Base-by-base conservation (phyloP, 1,140 invertebrate species). In the Vollenhovia emeryi region DNA sequence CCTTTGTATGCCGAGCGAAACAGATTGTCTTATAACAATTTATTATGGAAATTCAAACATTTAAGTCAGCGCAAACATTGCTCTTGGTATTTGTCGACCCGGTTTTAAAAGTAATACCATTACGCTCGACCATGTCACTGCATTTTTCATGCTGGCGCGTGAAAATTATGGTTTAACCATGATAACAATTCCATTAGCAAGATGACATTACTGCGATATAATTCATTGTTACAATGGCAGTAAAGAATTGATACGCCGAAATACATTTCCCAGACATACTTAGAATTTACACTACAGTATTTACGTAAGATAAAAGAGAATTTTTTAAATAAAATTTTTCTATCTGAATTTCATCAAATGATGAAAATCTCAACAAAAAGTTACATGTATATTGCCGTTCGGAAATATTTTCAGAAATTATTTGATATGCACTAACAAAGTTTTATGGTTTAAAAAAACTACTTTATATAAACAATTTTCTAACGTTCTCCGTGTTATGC, bases 41-140 rank as follows among this genome's bases (percentile, higher is more conserved):
- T 43, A 71, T 82, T 73, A 82, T 71, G 66, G 27, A 73, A 82
- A 82, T 82, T 73, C 50, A 71, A 73, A 82, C 24, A 21, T 45
- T 82, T 71, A 59, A 71, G 13, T 11, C 24, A 15, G 1, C 33
- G n/a, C n/a, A 55, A 80, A 71, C 40, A 80, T 71, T 59, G 27
- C 30, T 24, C 24, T 73, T 79, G n/a, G 45, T 40, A 52, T 79
- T 55, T 71, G 50, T 69, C 9, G 50, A 40, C 24, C 15, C 11
- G 11, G 21, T 21, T 80, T 24, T 52, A 69, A 52, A 68, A 79
- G 66, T 43, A 43, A 71, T 43, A 43, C 18, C 15, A 57, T 79
- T 79, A 76, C 24, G 15, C 15, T n/a, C 33, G 62, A 11, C 21
- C n/a, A n/a, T 24, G 40, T 45, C 18, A 43, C 36, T 36, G 11